These are phyloP conservation scores for Taenaris catops DNA, from an alignment of 2,888 invertebrate species.

Conservation along the genomic window DNA sequence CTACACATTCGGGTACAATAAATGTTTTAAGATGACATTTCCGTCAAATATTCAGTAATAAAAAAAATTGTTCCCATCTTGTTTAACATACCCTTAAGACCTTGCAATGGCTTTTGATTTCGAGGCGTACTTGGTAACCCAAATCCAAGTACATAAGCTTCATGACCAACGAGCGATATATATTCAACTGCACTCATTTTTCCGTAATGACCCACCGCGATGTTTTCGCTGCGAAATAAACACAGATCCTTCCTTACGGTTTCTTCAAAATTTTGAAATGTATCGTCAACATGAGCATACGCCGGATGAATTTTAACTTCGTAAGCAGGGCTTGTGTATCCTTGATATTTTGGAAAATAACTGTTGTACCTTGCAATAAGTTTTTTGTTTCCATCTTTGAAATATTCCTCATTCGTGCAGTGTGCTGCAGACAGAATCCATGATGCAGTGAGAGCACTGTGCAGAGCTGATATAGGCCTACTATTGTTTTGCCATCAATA, in stretches of 20 bases:
- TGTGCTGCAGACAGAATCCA: conserved; percentile 4
- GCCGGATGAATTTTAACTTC: background rate
- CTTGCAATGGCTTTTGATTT: background rate
- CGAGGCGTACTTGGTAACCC: background rate
- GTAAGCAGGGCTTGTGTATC: background rate
- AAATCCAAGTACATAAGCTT: background rate
- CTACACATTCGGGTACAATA: too few relatives aligned
- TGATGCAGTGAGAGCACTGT: background rate
- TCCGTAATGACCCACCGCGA: background rate
- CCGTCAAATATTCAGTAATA: too few relatives aligned
- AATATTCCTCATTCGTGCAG: background rate
- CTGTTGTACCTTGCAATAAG: conserved; percentile 4
- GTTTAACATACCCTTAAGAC: background rate
- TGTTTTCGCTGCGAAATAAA: background rate
- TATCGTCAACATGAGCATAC: background rate
- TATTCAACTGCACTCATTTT: conserved; percentile 3
- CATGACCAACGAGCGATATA: background rate
- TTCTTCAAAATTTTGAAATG: too few relatives aligned
- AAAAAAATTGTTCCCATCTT: too few relatives aligned
- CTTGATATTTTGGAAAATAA: conserved; percentile 1
- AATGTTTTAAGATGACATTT: too few relatives aligned
- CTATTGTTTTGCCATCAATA: too few relatives aligned
- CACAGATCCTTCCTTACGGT: background rate
- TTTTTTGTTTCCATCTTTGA: too few relatives aligned
- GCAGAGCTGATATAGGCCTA: too few relatives aligned